Conservation (phyloP, 2,888 invertebrate genomes). For the Cephus spinipes region DNA sequence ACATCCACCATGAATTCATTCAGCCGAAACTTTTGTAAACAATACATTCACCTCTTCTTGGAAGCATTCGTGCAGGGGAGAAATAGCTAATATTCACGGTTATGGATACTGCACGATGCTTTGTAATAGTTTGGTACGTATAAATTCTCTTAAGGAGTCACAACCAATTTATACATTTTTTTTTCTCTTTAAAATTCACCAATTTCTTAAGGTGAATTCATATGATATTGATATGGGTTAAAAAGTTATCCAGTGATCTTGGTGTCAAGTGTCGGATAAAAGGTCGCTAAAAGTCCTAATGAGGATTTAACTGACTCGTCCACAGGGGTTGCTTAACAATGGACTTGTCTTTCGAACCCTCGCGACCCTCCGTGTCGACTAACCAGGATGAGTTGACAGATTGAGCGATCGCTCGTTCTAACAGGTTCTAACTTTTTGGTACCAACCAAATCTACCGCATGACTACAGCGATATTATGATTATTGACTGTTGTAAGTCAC, state of each 20-base stretch:
- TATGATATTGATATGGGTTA: neutral
- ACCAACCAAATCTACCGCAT: neutral
- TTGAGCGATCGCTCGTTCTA: constrained; percentile 46
- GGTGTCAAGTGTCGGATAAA: constrained; percentile 34
- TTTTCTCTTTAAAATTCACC: neutral
- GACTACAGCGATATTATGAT: neutral
- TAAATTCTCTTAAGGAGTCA: neutral
- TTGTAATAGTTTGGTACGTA: neutral
- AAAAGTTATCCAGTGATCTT: neutral
- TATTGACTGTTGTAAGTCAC: neutral
- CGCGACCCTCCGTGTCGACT: constrained; percentile 40
- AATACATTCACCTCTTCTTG: constrained; percentile 49
- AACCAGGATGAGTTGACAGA: constrained; percentile 38
- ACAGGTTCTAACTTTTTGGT: constrained; percentile 28
- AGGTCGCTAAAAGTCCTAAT: constrained; percentile 41
- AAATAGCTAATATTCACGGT: neutral
- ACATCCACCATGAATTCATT: constrained; percentile 47
- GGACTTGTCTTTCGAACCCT: constrained; percentile 46
- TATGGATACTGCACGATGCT: neutral
- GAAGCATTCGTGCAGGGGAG: neutral
- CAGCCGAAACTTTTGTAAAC: constrained; percentile 53
- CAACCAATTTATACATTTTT: neutral
- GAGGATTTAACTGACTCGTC: constrained; percentile 56
- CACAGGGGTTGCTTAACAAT: constrained; percentile 50
- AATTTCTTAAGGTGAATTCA: neutral